Conservation (phyloP, 2,888 invertebrate species). For the Rhagonycha fulva region DNA sequence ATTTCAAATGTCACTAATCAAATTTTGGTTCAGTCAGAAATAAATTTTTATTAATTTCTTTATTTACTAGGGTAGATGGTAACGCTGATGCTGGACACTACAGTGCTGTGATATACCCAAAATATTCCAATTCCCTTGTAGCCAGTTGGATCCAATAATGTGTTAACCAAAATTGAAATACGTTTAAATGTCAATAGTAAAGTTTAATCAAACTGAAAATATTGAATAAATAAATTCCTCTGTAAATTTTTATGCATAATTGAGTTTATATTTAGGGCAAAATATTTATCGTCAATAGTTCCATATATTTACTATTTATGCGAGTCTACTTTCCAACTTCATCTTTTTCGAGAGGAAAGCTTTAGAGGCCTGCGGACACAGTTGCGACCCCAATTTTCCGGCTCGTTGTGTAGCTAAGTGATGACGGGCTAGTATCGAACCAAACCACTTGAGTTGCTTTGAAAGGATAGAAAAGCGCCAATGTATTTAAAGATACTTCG, state of each 20-base stretch:
- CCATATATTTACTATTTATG: conserved; percentile 20
- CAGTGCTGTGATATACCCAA: too few relatives aligned
- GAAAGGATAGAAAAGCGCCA: conserved; percentile 32
- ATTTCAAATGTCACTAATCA: too few relatives aligned
- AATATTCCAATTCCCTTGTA: background rate
- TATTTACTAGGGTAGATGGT: too few relatives aligned
- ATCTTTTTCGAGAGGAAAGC: conserved; percentile 21
- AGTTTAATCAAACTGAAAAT: background rate
- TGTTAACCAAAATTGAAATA: background rate
- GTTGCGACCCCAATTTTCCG: conserved; percentile 48
- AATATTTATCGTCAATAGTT: conserved; percentile 5
- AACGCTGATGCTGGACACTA: too few relatives aligned
- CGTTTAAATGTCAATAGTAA: background rate
- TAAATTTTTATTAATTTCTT: too few relatives aligned
- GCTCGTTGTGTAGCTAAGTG: conserved; percentile 51
- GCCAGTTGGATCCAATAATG: background rate
- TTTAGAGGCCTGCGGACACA: conserved; percentile 30
- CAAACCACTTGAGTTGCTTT: conserved; percentile 35
- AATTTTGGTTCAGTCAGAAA: too few relatives aligned
- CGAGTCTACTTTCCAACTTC: conserved; percentile 15
- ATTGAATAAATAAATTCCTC: background rate
- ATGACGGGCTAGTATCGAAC: conserved; percentile 45
- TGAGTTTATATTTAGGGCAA: conserved; percentile 5
- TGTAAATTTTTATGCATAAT: background rate
- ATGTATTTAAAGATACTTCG: conserved; percentile 32